A percentile compares a stretch with the other conserved stretches of the same genome.
Conservation (phyloP, 2,113 vertebrate species). For the Vicugna pacos region DNA sequence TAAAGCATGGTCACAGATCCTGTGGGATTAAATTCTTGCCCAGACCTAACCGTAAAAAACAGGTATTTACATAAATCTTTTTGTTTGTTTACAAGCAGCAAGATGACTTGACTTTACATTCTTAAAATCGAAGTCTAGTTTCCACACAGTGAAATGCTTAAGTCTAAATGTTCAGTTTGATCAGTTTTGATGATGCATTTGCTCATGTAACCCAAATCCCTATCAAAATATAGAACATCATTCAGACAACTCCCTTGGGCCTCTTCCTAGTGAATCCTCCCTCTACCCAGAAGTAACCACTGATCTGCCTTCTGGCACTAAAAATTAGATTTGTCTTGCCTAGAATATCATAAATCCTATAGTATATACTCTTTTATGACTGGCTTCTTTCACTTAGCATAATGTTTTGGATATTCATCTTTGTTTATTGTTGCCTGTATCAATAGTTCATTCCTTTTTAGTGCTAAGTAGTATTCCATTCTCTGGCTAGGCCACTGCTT, state of each 20-base stretch:
- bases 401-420: rapidly evolving
- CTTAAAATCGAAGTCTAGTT: background rate
- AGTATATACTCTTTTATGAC: rapidly evolving
- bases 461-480: rapidly evolving
- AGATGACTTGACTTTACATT: background rate
- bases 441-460: background rate
- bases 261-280: background rate
- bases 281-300: background rate
- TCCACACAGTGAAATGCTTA: no score
- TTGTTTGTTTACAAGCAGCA: background rate
- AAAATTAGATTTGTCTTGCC: background rate
- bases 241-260: background rate
- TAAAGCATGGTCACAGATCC: background rate
- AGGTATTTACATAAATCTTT: background rate
- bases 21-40: background rate
- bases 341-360: rapidly evolving
- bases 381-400: no score
- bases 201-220: no score
- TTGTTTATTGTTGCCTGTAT: rapidly evolving
- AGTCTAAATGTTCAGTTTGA: background rate
- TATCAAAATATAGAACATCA: background rate
- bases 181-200: rapidly evolving
- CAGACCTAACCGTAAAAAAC: background rate
- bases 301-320: no score
- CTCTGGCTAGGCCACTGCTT: rapidly evolving